Conservation (phyloP, 2,888 invertebrate genomes). For the Ennomos quercinarius region DNA sequence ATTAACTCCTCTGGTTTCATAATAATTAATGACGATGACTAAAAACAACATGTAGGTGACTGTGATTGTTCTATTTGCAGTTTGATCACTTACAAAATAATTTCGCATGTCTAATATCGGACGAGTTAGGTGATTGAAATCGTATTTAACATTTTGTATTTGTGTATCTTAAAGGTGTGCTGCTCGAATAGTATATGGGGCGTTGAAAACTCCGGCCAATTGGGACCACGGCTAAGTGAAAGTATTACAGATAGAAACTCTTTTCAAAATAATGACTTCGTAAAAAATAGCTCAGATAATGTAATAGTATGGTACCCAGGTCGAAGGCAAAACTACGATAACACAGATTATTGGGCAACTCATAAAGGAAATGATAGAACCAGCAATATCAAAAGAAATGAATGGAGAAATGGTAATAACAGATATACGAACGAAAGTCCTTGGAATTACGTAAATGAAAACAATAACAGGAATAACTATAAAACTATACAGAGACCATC, state of each 20-base stretch:
- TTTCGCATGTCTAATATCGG: no score
- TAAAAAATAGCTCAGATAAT: neutral
- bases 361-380: neutral
- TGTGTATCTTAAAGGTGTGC: conserved; percentile 58
- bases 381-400: conserved; percentile 13
- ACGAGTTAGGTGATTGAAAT: neutral
- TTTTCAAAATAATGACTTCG: neutral
- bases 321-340: conserved; percentile 13
- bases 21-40: conserved; percentile 34
- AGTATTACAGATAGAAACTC: neutral
- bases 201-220: conserved; percentile 28
- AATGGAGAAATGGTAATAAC: conserved; percentile 13
- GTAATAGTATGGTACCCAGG: conserved; percentile 14
- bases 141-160: conserved; percentile 6
- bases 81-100: no score
- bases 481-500: conserved; percentile 1
- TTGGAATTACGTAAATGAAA: conserved; percentile 27
- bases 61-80: neutral
- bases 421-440: conserved; percentile 35
- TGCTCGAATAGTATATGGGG: conserved; percentile 58
- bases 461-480: conserved; percentile 14
- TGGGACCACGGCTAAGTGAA: neutral
- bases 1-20: conserved; percentile 39
- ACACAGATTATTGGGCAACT: conserved; percentile 12
- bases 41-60: conserved; percentile 15